Conservation (phyloP, 2,113 vertebrate genomes). For the Cavia porcellus region DNA sequence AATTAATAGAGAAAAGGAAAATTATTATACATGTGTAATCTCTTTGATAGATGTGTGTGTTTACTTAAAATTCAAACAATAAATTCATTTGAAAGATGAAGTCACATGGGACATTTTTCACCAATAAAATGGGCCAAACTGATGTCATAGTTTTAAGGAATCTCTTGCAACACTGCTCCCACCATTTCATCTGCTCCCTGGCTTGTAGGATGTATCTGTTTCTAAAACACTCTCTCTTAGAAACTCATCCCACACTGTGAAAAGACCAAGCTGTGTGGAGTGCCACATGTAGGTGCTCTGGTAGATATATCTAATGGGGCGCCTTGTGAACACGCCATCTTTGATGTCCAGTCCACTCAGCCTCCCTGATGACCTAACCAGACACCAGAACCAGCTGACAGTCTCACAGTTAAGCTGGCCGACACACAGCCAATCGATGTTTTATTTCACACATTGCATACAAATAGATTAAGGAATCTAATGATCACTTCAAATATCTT, state of each 20-base stretch:
- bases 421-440: background rate
- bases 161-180: background rate
- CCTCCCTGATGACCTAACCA: background rate
- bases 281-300: background rate
- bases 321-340: background rate
- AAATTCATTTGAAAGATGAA: conserved; percentile 32
- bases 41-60: background rate
- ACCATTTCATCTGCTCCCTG: background rate
- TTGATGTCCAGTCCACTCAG: background rate
- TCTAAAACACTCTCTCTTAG: background rate
- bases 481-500: background rate
- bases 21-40: background rate
- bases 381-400: background rate
- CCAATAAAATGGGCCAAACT: background rate
- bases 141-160: background rate
- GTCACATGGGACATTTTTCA: background rate
- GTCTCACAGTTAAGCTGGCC: background rate
- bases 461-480: background rate
- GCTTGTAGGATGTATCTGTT: background rate
- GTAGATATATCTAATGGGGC: background rate
- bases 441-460: background rate
- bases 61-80: conserved; percentile 7
- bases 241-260: background rate
- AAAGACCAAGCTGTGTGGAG: background rate
- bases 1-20: background rate